Evolutionary conservation across 2,797 vertebrate genomes (phyloP), one percentile per base, ranked within the genome.

Genomic region (Lepilemur septentrionalis): DNA sequence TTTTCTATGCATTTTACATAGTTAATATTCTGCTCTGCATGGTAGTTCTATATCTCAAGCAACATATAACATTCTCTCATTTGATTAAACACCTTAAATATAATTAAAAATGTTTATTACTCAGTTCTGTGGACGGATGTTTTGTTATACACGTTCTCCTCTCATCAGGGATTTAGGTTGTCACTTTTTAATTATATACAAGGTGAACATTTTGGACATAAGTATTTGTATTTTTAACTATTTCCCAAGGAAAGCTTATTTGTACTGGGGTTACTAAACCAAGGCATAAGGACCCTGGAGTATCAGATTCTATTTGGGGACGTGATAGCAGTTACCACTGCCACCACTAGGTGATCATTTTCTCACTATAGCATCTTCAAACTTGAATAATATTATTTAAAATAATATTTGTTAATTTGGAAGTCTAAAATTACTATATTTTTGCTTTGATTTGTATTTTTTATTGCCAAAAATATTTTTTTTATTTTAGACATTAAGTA

Each of bases 161-260:
- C 48, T 52, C 59, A 35, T 70, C 81, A 73, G 12, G 25, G 30
- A 59, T 85, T 78, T 85, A 72, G 14, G 17, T 79, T 52, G 28
- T 48, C 12, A 28, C 61, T 93, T 90, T 88, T 72, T 81, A 30
- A n/a, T 67, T 93, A n/a, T 72, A 83, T 92, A 32, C 7, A 89
- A 95, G 43, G 2, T 81, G 38, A 82, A 80, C 5, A 80, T 81
- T 93, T 48, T 48, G 1, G 1, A 35, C 11, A 32, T 35, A 79
- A 82, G 22, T 61, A 78, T 22, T 87, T 92, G 23, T 87, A 46
- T 84, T 69, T 93, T 90, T 78, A 87, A 88, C 30, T 93, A 14
- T 61, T 89, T 93, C 22, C 28, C 30, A 63, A 91, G 57, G 13
- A 70, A 82, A 70, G 6, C 3, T 84, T 84, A 10, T 35, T 76